Conservation (phyloP, 1,140 invertebrate species). For the Heliconius congener region DNA sequence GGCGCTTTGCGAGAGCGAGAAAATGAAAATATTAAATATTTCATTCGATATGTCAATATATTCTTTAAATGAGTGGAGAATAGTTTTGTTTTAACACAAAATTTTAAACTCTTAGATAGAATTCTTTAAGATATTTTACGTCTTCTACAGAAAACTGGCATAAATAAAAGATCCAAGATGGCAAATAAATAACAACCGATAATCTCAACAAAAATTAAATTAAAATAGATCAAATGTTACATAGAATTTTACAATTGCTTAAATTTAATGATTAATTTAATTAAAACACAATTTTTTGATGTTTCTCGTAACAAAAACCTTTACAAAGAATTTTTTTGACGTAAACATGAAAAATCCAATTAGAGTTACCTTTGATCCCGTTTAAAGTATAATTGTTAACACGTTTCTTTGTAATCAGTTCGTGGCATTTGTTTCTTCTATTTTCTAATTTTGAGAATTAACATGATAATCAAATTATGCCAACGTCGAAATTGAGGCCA, state of each 20-base stretch:
- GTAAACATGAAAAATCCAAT: neutral
- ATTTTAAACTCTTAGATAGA: too few species aligned
- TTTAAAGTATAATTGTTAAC: constrained; percentile 4
- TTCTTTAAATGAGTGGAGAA: too few species aligned
- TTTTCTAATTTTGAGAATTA: neutral
- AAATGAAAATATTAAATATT: too few species aligned
- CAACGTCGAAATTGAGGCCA: neutral
- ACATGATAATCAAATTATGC: neutral
- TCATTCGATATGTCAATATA: too few species aligned
- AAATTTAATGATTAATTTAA: neutral
- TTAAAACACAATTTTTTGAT: neutral
- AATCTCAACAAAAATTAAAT: neutral
- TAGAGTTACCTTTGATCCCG: neutral
- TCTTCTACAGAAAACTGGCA: too few species aligned
- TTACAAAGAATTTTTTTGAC: neutral
- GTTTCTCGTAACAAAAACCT: neutral
- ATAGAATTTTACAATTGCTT: neutral
- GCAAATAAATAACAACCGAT: too few species aligned
- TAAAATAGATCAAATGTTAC: neutral
- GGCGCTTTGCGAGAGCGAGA: too few species aligned
- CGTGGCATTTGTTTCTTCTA: neutral
- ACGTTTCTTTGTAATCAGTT: constrained; percentile 4
- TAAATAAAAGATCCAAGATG: too few species aligned
- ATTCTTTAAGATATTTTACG: too few species aligned
- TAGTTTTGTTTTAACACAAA: too few species aligned